Conservation (phyloP, 2,797 vertebrate genomes). For the Micrastur ruficollis region DNA sequence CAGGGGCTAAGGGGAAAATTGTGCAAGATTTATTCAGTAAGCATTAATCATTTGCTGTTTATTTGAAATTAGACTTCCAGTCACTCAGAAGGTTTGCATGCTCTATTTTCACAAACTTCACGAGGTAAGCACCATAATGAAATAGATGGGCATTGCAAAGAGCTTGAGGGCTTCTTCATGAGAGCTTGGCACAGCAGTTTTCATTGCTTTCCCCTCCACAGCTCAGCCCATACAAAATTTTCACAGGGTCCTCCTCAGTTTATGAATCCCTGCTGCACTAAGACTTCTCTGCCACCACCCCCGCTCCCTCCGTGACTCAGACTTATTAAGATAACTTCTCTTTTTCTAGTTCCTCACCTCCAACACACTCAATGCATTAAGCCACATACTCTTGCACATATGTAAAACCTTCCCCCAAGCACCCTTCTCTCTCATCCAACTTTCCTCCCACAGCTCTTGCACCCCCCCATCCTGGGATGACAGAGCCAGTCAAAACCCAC, state of each 20-base stretch:
- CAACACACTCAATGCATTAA: constrained; percentile 46
- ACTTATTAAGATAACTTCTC: constrained; percentile 63
- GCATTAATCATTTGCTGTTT: background rate
- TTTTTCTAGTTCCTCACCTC: constrained; percentile 64
- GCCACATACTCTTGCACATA: constrained; percentile 20
- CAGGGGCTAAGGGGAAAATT: background rate
- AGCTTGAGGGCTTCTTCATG: background rate
- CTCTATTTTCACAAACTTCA: background rate
- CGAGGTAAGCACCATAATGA: background rate
- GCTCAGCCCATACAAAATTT: background rate
- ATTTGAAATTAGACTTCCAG: background rate
- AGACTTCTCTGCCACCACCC: constrained; percentile 27
- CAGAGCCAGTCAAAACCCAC: constrained; percentile 31
- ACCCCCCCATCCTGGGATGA: background rate
- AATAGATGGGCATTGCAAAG: background rate
- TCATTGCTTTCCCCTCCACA: background rate
- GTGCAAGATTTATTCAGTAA: background rate
- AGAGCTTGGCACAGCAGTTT: background rate
- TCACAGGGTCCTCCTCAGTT: background rate
- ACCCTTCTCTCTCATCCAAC: constrained; percentile 9
- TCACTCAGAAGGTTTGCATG: background rate
- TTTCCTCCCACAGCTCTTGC: constrained; percentile 33
- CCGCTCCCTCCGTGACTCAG: constrained; percentile 65
- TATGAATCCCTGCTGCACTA: background rate
- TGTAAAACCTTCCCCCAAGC: background rate